phyloP scores from a whole-genome alignment of 2,797 vertebrate species.

The Rhadinocentrus ornatus region DNA sequence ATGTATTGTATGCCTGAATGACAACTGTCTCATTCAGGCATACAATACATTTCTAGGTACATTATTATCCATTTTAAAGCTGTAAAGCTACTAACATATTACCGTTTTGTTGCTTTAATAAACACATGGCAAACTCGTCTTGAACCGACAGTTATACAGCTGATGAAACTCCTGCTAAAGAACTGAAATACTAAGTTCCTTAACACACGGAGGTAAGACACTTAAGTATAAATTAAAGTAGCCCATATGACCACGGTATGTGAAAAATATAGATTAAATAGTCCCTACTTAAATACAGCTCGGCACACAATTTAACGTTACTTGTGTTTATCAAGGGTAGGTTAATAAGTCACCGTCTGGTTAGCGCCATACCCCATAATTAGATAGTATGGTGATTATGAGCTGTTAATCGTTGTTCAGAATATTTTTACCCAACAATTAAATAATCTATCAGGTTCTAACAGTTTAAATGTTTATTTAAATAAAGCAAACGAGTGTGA shows the following conservation, averaged over 20 bases:
- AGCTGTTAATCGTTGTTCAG: conserved; percentile 14
- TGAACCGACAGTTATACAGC: conserved; percentile 25
- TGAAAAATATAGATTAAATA: background rate
- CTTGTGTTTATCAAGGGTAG: background rate
- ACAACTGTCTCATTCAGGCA: too few species aligned
- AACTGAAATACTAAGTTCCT: conserved; percentile 30
- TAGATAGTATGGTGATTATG: background rate
- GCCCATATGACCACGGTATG: background rate
- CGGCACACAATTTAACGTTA: background rate
- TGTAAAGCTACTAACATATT: background rate
- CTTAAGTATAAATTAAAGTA: background rate
- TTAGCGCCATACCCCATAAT: background rate
- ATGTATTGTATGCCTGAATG: too few species aligned
- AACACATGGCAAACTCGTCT: background rate
- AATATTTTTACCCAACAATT: conserved; percentile 32
- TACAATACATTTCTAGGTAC: background rate
- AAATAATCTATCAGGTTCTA: background rate
- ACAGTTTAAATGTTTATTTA: background rate
- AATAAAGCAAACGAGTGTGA: background rate
- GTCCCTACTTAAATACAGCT: background rate
- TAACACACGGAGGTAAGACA: background rate
- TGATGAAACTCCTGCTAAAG: conserved; percentile 55
- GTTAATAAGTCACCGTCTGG: background rate
- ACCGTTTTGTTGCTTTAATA: background rate
- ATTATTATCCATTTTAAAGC: background rate